A percentile compares a stretch with the other conserved stretches of the same genome.
These are phyloP conservation scores for Gallirallus australis DNA, from an alignment of 2,797 vertebrate genomes.

Conservation along the genomic window DNA sequence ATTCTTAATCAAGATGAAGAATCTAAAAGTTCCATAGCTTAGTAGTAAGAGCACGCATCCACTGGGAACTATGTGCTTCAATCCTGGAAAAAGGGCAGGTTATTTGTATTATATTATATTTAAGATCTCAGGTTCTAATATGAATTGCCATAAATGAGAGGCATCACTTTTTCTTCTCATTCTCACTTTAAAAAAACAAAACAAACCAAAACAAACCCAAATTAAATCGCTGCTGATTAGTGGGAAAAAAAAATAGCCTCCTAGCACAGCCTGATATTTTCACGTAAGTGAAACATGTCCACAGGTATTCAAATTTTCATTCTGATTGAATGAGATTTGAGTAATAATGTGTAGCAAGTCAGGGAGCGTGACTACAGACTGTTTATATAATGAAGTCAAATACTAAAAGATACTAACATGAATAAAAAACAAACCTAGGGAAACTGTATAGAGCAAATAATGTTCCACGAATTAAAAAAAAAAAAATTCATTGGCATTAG, in stretches of 20 bases:
- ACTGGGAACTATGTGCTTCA: conserved; percentile 9
- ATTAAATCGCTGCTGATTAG: neutral
- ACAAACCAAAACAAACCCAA: neutral
- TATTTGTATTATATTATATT: neutral
- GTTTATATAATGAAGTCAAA: neutral
- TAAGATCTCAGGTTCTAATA: neutral
- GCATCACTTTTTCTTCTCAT: neutral
- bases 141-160: neutral
- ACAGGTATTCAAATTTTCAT: neutral
- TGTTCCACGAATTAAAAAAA: neutral
- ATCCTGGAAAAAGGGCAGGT: conserved; percentile 27
- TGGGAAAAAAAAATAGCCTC: neutral
- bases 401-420: neutral
- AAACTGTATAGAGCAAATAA: neutral
- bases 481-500: too few species aligned
- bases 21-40: conserved; percentile 34
- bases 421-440: neutral
- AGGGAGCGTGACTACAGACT: neutral
- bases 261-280: neutral
- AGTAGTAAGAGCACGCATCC: neutral
- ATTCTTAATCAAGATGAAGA: conserved; percentile 28
- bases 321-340: neutral
- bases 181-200: neutral
- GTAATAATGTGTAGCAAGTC: neutral
- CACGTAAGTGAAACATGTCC: neutral